Evolutionary conservation across 2,113 vertebrate genomes (phyloP).

Genomic region (Mungos mungo): DNA sequence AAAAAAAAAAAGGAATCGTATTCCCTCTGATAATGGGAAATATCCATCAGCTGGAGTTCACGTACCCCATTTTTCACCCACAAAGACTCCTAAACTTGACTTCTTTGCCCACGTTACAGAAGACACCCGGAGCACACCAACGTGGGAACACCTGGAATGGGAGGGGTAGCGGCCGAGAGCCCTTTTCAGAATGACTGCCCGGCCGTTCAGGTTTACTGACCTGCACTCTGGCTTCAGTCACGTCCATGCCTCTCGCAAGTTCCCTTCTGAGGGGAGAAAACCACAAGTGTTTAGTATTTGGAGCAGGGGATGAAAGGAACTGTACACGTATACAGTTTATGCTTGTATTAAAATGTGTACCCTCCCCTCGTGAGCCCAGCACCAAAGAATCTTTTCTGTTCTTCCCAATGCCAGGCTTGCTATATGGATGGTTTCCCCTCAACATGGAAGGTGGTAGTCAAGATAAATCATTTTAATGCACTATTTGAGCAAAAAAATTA

Average conservation of each 20-base stretch:
- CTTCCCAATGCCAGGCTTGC: not conserved
- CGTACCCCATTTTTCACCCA: too few relatives aligned
- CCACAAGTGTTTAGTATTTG: not conserved
- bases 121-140: too few relatives aligned
- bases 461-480: not conserved
- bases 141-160: too few relatives aligned
- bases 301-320: not conserved
- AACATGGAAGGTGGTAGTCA: not conserved
- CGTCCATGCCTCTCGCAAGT: not conserved
- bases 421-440: not conserved
- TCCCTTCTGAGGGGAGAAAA: conserved; percentile 44
- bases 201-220: too few relatives aligned
- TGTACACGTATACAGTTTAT: not conserved
- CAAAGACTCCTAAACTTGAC: too few relatives aligned
- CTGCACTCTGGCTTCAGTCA: not conserved
- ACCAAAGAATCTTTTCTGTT: not conserved
- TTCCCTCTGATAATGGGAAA: not conserved
- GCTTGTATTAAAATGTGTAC: not conserved
- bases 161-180: too few relatives aligned
- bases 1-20: not conserved
- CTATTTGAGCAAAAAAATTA: not conserved
- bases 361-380: not conserved
- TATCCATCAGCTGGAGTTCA: too few relatives aligned
- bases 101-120: too few relatives aligned
- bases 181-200: too few relatives aligned